A percentile compares a stretch with the other conserved stretches of the same genome.
phyloP scores from a whole-genome alignment of 1,140 invertebrate genomes.

The Metaphire vulgaris region DNA sequence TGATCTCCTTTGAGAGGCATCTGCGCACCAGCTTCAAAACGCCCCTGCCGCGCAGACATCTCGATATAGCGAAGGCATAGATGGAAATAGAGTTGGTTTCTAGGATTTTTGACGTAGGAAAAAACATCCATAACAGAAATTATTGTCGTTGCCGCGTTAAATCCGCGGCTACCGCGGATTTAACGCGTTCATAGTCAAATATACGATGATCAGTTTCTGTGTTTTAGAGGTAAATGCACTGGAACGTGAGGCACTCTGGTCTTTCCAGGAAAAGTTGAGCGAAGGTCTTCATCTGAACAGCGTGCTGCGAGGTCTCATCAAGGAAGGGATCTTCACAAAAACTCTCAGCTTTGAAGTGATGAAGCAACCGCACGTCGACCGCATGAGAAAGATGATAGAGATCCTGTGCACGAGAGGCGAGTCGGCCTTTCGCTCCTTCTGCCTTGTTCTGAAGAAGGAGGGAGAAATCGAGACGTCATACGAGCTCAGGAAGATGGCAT shows the following conservation, averaged over 20 bases:
- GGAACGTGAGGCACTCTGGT: constrained; percentile 18
- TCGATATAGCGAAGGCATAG: too few relatives aligned
- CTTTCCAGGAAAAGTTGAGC: neutral
- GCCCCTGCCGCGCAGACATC: too few relatives aligned
- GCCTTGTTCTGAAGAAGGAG: constrained; percentile 18
- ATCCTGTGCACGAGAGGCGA: constrained; percentile 14
- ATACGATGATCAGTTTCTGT: too few relatives aligned
- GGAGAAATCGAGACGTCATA: constrained; percentile 16
- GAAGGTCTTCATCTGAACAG: constrained; percentile 19
- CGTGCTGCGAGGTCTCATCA: constrained; percentile 22
- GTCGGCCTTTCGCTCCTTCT: constrained; percentile 22
- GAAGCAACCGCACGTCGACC: constrained; percentile 17
- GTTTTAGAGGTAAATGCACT: constrained; percentile 5
- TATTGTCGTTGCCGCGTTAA: too few relatives aligned
- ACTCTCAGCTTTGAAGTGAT: constrained; percentile 28
- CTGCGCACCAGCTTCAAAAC: too few relatives aligned
- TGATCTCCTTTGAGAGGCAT: too few relatives aligned
- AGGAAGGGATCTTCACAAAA: constrained; percentile 21
- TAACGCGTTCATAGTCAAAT: too few relatives aligned
- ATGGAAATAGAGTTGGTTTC: too few relatives aligned
- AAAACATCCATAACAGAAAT: too few relatives aligned
- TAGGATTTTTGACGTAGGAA: too few relatives aligned
- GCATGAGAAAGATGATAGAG: constrained; percentile 18
- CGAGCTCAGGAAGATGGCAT: constrained; percentile 13
- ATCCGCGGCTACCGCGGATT: too few relatives aligned